Evolutionary conservation across 1,140 invertebrate genomes (phyloP).

Genomic region (Plutomurus gul): DNA sequence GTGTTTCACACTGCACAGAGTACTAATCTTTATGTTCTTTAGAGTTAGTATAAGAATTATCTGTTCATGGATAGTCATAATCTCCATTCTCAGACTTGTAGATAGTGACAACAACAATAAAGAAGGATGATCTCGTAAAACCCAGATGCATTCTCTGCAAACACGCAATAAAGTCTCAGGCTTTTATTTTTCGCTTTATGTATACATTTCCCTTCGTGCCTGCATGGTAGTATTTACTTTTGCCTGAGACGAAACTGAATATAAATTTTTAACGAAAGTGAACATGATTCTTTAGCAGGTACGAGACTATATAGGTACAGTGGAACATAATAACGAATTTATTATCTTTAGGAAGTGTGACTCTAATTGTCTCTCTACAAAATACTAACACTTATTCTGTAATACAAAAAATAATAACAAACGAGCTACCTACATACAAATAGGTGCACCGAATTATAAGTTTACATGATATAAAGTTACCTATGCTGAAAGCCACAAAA

Average conservation of each 20-base stretch:
- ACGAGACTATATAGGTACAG: too few relatives aligned
- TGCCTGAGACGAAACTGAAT: too few relatives aligned
- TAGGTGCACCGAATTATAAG: too few relatives aligned
- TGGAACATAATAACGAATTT: too few relatives aligned
- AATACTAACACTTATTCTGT: neutral
- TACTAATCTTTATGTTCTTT: neutral
- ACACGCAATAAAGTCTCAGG: neutral
- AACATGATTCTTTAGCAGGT: too few relatives aligned
- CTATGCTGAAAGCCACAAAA: neutral
- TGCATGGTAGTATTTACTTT: too few relatives aligned
- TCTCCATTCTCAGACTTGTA: too few relatives aligned
- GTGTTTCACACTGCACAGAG: neutral
- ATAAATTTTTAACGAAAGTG: too few relatives aligned
- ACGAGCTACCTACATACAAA: neutral
- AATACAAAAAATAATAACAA: neutral
- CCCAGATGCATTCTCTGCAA: neutral
- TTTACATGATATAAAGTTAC: neutral
- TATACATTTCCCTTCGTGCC: too few relatives aligned
- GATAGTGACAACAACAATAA: neutral
- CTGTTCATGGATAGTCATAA: too few relatives aligned
- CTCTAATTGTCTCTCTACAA: neutral
- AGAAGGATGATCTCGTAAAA: neutral
- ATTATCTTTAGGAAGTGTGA: conserved; percentile 26
- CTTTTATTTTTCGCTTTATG: neutral
- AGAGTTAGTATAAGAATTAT: neutral